Conservation (phyloP, 2,797 vertebrate species). For the Atherinosoma microstoma region DNA sequence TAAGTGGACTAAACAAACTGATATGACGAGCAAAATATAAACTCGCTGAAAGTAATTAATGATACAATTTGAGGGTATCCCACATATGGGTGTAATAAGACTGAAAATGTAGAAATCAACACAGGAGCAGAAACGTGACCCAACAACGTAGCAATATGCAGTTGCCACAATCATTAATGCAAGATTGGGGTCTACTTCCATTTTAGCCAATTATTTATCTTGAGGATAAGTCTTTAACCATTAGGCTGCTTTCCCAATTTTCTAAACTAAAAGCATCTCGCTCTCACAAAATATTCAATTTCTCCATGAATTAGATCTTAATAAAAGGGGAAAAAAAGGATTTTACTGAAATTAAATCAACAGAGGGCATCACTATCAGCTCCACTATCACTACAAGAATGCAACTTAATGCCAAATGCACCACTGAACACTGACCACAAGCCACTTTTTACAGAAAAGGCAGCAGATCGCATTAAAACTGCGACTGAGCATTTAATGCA, state of each 20-base stretch:
- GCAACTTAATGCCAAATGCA: slow-evolving; percentile 26
- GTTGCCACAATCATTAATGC: background rate
- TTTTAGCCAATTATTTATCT: background rate
- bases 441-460: slow-evolving; percentile 10
- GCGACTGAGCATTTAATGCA: slow-evolving; percentile 5
- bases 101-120: background rate
- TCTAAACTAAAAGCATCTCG: background rate
- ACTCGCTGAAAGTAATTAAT: slow-evolving; percentile 20
- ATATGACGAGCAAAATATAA: slow-evolving; percentile 16
- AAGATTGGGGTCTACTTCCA: background rate
- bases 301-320: slow-evolving; percentile 1
- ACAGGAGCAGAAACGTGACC: background rate
- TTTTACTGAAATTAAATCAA: slow-evolving; percentile 33
- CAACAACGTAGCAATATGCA: background rate
- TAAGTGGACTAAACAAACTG: background rate
- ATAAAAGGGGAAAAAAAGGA: background rate
- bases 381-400: slow-evolving; percentile 24
- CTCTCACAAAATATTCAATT: background rate
- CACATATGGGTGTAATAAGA: slow-evolving; percentile 14
- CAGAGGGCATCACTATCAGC: slow-evolving; percentile 53
- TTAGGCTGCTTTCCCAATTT: background rate
- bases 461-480: background rate
- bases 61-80: slow-evolving; percentile 7
- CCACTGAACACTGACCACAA: slow-evolving; percentile 6
- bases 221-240: background rate